Percentiles rank a stretch among this genome's conserved stretches.
Conservation (phyloP, 2,113 vertebrate genomes). For the Shinisaurus crocodilurus region DNA sequence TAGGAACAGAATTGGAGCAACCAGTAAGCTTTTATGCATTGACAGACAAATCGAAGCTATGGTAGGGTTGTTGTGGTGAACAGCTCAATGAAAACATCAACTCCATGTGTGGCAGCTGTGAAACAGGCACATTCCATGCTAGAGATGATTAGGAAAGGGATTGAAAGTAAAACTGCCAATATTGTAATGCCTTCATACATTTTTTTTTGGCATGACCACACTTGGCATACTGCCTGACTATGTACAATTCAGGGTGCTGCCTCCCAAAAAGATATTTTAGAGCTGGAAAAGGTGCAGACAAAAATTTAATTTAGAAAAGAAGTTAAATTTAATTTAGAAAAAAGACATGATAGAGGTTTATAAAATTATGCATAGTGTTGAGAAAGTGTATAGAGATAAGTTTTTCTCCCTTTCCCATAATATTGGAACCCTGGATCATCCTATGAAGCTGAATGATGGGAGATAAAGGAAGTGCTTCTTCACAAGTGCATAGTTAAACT, state of each 20-base stretch:
- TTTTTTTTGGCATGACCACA: too few relatives aligned
- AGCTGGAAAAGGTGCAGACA: too few relatives aligned
- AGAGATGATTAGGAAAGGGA: too few relatives aligned
- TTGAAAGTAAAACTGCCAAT: too few relatives aligned
- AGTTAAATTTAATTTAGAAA: too few relatives aligned
- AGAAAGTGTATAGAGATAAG: background rate
- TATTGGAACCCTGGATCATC: background rate
- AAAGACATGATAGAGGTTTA: background rate
- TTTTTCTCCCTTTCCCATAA: background rate
- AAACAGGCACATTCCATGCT: background rate
- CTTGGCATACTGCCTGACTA: too few relatives aligned
- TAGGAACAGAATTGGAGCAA: fast-evolving
- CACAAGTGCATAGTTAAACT: too few relatives aligned
- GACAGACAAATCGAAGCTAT: background rate
- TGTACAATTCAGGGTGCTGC: too few relatives aligned
- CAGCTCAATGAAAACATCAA: background rate
- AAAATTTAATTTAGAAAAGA: too few relatives aligned
- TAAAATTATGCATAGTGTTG: background rate
- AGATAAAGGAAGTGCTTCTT: too few relatives aligned
- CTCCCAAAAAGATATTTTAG: too few relatives aligned
- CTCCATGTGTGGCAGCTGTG: background rate
- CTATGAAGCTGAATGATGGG: background rate
- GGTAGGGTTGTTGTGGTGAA: background rate
- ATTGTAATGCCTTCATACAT: too few relatives aligned
- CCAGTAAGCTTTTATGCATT: background rate